Base-by-base conservation (phyloP, 2,888 invertebrate species). In the Leptinotarsa juncta region DNA sequence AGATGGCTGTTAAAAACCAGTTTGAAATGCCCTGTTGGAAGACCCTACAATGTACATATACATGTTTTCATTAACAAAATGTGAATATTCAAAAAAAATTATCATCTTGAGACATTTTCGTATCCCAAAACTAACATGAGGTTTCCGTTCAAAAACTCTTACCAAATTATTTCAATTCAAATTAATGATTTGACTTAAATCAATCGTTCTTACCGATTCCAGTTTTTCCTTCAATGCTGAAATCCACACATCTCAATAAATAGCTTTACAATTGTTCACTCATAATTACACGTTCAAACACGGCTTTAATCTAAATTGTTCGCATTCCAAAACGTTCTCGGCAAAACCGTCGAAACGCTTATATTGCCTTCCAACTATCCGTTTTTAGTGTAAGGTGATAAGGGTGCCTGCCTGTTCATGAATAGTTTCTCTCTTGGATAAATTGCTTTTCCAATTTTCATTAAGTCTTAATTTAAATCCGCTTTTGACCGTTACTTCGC, bases 221-320 rank as follows among this genome's bases (percentile, higher is more conserved):
- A n/a, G 23, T 71, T 65, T 65, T 10, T 10, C 53, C 14, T 23
- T 2, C 26, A n/a, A 62, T 32, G 1, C 16, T 51, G 67, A 50
- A 51, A 51, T 50, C 26, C 51, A 16, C 32, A 51, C 51, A 49
- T 51, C 23, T 49, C 5, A 20, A 79, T 82, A 82, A 82, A 82
- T 82, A 82, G 81, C 79, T 80, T 77, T 75, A 77, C 80, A 75
- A 81, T 82, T 78, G 81, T 81, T 81, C 83, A 80, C 79, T 53
- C 53, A 15, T 49, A 60, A 69, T 57, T 69, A 84, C 83, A 81
- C 84, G 84, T 83, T 83, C 84, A 82, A 84, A 84, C 84, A 83
- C 82, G 84, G 84, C 83, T 85, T 85, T 85, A 85, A 86, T 86
- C 85, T 84, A 86, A 86, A 86, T 86, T 84, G 84, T 83, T 85